These are phyloP conservation scores for Xiphophorus birchmanni DNA, from an alignment of 2,797 vertebrate species.

Conservation along the genomic window DNA sequence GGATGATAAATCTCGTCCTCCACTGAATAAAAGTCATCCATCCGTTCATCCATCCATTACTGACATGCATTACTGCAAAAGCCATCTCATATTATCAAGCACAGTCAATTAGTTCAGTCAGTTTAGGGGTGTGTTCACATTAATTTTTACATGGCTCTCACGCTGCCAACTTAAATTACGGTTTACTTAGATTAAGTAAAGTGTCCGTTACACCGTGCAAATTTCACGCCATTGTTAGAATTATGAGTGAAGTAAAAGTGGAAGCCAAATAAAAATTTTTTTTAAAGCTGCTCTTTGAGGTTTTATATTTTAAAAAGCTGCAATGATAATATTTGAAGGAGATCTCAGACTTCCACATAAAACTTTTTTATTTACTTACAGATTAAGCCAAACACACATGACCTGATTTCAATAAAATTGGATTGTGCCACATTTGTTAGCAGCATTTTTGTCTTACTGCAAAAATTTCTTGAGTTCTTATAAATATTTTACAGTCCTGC, in stretches of 20 bases:
- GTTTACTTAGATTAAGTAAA: no score
- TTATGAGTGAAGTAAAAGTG: not conserved
- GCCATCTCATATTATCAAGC: constrained; percentile 42
- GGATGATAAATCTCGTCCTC: constrained; percentile 39
- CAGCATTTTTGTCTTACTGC: not conserved
- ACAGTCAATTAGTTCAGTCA: constrained; percentile 54
- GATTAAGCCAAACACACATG: not conserved
- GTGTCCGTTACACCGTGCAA: constrained; percentile 18
- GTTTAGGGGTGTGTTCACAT: constrained; percentile 52
- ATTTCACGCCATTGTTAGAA: constrained; percentile 26
- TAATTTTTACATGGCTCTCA: constrained; percentile 53
- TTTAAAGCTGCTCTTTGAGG: not conserved
- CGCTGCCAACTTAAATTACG: constrained; percentile 54
- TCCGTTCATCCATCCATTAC: constrained; percentile 54
- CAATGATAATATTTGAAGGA: not conserved
- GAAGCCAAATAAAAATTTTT: not conserved
- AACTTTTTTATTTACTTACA: not conserved
- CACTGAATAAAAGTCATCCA: constrained; percentile 39
- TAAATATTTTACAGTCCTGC: not conserved
- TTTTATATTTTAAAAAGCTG: not conserved
- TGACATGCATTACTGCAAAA: constrained; percentile 45
- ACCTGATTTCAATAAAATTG: not conserved
- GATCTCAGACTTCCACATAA: not conserved
- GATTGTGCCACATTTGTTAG: not conserved
- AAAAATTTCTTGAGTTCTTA: not conserved